Base-by-base conservation (phyloP, 2,888 invertebrate genomes). In the Leptinotarsa haldemani region DNA sequence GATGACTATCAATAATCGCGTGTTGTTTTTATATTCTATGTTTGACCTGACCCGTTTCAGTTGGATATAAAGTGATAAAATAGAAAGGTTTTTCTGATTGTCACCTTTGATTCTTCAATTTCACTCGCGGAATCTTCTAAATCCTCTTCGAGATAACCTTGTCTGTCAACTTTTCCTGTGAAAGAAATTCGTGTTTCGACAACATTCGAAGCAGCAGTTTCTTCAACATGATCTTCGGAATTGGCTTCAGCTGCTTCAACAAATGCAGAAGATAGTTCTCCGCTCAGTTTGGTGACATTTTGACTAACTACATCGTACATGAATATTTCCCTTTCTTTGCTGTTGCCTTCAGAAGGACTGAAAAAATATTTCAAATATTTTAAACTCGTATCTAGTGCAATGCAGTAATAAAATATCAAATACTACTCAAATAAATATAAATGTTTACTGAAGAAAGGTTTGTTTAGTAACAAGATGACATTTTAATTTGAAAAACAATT, bases 191-290 rank as follows among this genome's bases (percentile, higher is more conserved):
- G 79, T 13, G 83, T 84, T 80, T 86, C 85, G 9, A 85, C 79
- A 5, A 80, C 77, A 73, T 86, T 84, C 4, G 86, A 85, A 25
- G 85, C 79, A 12, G 81, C 79, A n/a, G 78, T 75, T 63, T 78
- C 75, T 50, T 77, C 73, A 12, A 76, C 52, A n/a, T 73, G 71
- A 20, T 78, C 76, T 52, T 80, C 76, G 16, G 95, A 92, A 86
- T 96, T 96, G 80, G 94, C 94, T 88, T 95, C 95, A 25, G 96
- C 96, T 63, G 95, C 95, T 84, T 94, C 94, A 2, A 95, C 95
- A 82, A 96, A 96, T 52, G 95, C 94, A 68, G 93, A 91, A 4
- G 95, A 95, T 68, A 96, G 88, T 83, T 95, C 95, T 1, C 96
- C 95, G 79, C 91, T 92, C 25, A 96, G 88, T 87, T 93, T 94